A percentile compares a stretch with the other conserved stretches of the same genome.
phyloP scores from a whole-genome alignment of 2,797 vertebrate genomes.

The Esox lucius region DNA sequence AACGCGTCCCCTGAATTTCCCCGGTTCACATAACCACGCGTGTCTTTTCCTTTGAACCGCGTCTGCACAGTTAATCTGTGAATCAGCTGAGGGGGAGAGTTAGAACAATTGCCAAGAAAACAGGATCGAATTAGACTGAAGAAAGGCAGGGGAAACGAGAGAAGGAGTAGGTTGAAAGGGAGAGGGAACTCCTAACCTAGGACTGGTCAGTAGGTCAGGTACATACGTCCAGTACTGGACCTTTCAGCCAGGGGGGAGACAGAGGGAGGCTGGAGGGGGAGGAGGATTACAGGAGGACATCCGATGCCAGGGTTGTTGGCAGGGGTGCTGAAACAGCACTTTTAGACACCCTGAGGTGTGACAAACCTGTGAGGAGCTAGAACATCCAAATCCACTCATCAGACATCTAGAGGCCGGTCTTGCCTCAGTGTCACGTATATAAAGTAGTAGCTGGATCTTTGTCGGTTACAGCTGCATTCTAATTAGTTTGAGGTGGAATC shows the following conservation, averaged over 20 bases:
- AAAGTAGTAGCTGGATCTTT: not conserved
- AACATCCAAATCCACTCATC: not conserved
- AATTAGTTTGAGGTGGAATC: too few relatives aligned
- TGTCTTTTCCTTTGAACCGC: not conserved
- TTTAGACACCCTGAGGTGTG: constrained; percentile 1
- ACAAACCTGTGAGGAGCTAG: not conserved
- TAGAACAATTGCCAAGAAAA: constrained; percentile 2
- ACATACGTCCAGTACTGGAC: not conserved
- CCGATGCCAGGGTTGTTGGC: not conserved
- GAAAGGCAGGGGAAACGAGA: not conserved
- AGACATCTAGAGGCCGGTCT: not conserved
- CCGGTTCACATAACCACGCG: not conserved
- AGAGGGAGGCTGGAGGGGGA: not conserved
- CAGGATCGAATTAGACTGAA: not conserved
- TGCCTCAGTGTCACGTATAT: not conserved
- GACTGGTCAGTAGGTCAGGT: constrained; percentile 19
- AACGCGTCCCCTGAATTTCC: not conserved
- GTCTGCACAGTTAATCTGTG: not conserved
- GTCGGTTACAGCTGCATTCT: not conserved
- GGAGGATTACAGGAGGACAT: not conserved
- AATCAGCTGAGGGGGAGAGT: not conserved
- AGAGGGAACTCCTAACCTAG: not conserved
- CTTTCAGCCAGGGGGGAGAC: not conserved
- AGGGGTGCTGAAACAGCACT: constrained; percentile 19
- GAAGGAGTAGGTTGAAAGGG: not conserved